phyloP scores from a whole-genome alignment of 1,140 invertebrate species.

The Lanistes nyassanus region DNA sequence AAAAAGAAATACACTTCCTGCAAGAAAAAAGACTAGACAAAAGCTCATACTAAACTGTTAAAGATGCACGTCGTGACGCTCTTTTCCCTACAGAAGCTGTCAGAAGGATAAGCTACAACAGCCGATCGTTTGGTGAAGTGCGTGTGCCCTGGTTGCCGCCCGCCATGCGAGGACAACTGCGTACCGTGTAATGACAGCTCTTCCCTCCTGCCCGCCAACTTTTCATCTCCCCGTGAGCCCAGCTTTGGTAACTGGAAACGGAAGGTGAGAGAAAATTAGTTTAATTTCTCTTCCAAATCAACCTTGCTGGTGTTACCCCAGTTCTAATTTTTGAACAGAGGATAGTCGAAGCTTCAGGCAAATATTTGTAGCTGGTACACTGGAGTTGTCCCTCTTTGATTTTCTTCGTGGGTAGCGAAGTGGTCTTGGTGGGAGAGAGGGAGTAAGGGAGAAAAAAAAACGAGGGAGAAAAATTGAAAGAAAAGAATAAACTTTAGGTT shows the following conservation, averaged over 20 bases:
- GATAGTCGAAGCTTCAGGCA: neutral
- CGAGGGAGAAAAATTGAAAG: too few relatives aligned
- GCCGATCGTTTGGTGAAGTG: neutral
- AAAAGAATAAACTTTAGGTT: too few relatives aligned
- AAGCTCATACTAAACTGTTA: neutral
- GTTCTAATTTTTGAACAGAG: neutral
- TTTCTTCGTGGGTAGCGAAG: neutral
- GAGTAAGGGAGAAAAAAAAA: too few relatives aligned
- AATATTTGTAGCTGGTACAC: constrained; percentile 1
- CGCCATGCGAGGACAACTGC: neutral
- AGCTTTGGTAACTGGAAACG: neutral
- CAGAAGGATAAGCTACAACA: neutral
- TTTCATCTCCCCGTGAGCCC: neutral
- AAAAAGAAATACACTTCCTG: neutral
- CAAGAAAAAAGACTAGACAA: neutral
- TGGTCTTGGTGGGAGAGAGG: too few relatives aligned
- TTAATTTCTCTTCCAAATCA: neutral
- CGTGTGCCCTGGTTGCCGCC: neutral
- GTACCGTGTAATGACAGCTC: neutral
- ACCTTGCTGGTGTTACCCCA: neutral
- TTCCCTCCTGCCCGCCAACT: neutral
- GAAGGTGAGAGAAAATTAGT: neutral
- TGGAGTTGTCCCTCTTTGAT: constrained; percentile 3
- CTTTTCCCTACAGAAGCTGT: neutral
- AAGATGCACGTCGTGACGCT: neutral